phyloP scores from a whole-genome alignment of 2,797 vertebrate genomes.

The Thaleichthys pacificus region DNA sequence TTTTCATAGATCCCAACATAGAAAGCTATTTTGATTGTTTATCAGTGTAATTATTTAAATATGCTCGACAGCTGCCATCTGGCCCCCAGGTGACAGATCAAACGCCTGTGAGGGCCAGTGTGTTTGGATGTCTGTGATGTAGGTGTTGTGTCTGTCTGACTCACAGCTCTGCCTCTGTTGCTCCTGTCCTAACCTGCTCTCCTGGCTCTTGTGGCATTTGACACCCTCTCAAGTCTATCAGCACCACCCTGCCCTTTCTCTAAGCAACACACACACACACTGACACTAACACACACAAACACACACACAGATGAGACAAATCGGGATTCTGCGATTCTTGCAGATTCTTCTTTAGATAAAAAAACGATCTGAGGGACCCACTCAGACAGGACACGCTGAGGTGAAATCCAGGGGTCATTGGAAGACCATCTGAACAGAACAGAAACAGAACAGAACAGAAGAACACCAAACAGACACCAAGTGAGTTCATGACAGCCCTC shows the following conservation, averaged over 20 bases:
- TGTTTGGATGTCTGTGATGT: constrained; percentile 60
- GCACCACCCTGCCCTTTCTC: constrained; percentile 32
- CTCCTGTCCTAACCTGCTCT: constrained; percentile 59
- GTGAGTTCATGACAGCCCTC: not conserved
- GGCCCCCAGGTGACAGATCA: not conserved
- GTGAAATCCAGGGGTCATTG: constrained; percentile 36
- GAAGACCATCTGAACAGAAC: constrained; percentile 18
- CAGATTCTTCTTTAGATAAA: constrained; percentile 68
- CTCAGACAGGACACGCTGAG: constrained; percentile 59
- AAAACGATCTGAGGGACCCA: constrained; percentile 48
- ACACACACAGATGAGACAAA: constrained; percentile 61
- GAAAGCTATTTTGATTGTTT: not conserved
- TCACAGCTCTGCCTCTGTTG: constrained; percentile 43
- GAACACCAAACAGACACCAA: not conserved
- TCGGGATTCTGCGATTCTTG: constrained; percentile 70
- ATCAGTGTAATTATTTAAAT: not conserved
- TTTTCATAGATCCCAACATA: too few relatives aligned
- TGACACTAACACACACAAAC: constrained; percentile 26
- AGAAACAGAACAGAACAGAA: not conserved
- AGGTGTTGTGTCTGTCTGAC: constrained; percentile 46
- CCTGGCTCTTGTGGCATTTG: constrained; percentile 68
- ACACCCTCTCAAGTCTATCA: constrained; percentile 59
- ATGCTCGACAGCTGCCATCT: not conserved
- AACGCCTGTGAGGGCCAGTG: not conserved
- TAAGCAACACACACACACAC: constrained; percentile 29